Evolutionary conservation across 92 coral and sea anemone genomes (phyloP), one percentile per base, ranked within the genome.

Genomic region (Isaurus tuberculatus): DNA sequence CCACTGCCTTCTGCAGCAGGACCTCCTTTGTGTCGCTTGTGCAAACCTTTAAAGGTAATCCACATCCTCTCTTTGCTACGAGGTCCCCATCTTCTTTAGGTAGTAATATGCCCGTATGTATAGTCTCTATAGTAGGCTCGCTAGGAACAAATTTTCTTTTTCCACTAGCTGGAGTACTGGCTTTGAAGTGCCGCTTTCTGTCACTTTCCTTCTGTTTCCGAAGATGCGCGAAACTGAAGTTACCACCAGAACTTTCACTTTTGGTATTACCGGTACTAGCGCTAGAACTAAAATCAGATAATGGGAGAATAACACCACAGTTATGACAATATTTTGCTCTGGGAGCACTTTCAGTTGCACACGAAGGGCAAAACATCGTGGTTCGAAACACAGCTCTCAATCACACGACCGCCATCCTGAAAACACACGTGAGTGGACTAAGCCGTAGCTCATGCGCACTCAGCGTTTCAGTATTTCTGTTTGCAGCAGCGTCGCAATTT

Each of bases 1-100:
- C 89, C 9, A 87, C 91, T 55, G 91, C 89, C 81, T 90, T 90
- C 49, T 23, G 68, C 75, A 90, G 75, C 80, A 87, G 88, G 57
- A 87, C 94, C 43, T 90, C 91, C 43, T 73, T 44, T 17, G 74
- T 57, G 11, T 79, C 81, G 64, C 63, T 74, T 48, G 66, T 71
- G 68, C 42, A 69, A 10, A 89, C 89, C 58, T 89, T 85, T 15
- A 80, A 63, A 30, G 89, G 92, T 40, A 89, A 89, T 53, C 86
- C 53, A 27, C 69, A 51, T 40, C 80, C 87, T 61, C 92, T 89
- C 85, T 86, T 72, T 42, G 72, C 57, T 33, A 14, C 36, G 19
- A 86, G 87, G 37, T 33, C 85, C 27, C 83, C 92, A 69, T 81
- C 82, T 72, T 82, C 61, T 53, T 53, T 53, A 53, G 61, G 25